Base-by-base conservation (phyloP, 2,797 vertebrate species). In the Cuniculus paca region DNA sequence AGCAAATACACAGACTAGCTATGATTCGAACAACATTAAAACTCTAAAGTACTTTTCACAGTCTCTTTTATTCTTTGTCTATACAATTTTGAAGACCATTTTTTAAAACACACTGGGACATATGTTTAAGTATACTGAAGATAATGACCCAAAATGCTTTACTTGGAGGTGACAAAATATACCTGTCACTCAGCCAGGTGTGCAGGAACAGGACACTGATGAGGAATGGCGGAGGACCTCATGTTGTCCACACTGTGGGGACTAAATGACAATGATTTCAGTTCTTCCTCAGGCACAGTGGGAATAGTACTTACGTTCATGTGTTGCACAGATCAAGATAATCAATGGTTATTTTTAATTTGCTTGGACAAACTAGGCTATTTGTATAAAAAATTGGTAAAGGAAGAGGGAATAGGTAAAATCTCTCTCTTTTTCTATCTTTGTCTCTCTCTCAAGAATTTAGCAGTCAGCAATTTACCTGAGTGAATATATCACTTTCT, bases 91-190 rank as follows among this genome's bases (percentile, higher is more conserved):
- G 12, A 54, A 87, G 60, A 34, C 11, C 45, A 19, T 39, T 16
- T 34, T 91, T 79, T 93, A 68, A 91, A 91, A 95, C 26, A 80
- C 74, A 81, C 13, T 79, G 19, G 45, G 19, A 94, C n/a, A 74
- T 93, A 92, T 63, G 54, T 87, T 96, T 79, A 93, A 96, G 96
- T 91, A 88, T 28, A 90, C n/a, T 95, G 87, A 75, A 48, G n/a
- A 74, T 92, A 96, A 91, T 72, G 85, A 8, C 6, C 34, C 77
- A 75, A 72, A 79, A 94, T 28, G 0, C 0, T 94, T 83, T 63
- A 90, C 52, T 88, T 24, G 79, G 81, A 88, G 2, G 6, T 1
- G 14, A 54, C 89, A 89, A 77, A 81, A 82, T 6, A n/a, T 26
- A 68, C 3, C 52, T 96, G 72, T 90, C 82, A 22, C 2, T 34